These are phyloP conservation scores for Conistra vaccinii DNA, from an alignment of 2,888 invertebrate genomes.

Conservation along the genomic window DNA sequence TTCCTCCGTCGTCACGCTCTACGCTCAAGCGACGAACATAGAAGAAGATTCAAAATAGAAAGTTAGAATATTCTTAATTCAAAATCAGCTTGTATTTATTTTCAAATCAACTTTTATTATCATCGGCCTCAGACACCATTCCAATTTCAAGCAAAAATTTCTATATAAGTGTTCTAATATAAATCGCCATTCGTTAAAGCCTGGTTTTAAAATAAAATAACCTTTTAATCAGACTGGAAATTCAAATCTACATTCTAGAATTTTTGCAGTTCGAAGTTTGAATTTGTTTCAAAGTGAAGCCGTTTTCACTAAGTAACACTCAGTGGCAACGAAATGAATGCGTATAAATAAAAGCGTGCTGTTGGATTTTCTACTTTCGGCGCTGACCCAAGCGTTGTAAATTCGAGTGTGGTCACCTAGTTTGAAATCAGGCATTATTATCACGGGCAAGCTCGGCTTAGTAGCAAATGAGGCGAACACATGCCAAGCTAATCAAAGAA, in stretches of 20 bases:
- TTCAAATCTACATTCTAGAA: neutral
- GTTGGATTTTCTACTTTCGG: neutral
- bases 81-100: no score
- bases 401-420: neutral
- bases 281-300: constrained; percentile 4
- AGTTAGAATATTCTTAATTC: no score
- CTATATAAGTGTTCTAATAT: no score
- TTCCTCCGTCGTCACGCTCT: no score
- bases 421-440: neutral
- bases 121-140: no score
- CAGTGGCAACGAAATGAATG: no score
- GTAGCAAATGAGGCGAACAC: constrained; percentile 16
- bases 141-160: no score
- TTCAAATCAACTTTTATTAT: no score
- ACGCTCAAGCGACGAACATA: no score
- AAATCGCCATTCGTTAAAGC: no score
- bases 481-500: constrained; percentile 30
- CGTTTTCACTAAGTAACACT: neutral
- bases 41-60: no score
- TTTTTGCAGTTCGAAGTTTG: neutral
- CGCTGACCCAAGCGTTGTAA: neutral
- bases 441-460: neutral
- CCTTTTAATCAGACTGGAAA: neutral
- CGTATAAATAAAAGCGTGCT: neutral
- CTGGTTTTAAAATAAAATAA: neutral